These are phyloP conservation scores for Metellina segmentata DNA, from an alignment of 2,888 invertebrate genomes.

Conservation along the genomic window DNA sequence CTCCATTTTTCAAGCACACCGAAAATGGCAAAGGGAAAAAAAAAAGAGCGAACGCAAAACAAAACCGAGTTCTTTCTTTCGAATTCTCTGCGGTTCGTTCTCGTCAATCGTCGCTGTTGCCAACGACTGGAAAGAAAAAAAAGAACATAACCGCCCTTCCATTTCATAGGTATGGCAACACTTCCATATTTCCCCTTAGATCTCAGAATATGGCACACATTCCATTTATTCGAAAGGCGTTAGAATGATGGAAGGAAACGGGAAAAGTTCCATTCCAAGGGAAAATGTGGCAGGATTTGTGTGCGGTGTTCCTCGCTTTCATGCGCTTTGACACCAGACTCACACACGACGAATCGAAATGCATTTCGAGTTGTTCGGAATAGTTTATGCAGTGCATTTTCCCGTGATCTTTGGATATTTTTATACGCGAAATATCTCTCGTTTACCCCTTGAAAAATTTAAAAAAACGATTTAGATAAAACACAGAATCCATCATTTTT, in stretches of 20 bases:
- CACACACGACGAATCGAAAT: background rate
- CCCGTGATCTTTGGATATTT: background rate
- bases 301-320: slow-evolving; percentile 1
- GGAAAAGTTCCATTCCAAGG: slow-evolving; percentile 8
- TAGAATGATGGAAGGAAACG: background rate
- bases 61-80: background rate
- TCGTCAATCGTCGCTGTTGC: slow-evolving; percentile 48
- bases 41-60: background rate
- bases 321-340: slow-evolving; percentile 21
- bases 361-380: background rate
- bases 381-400: background rate
- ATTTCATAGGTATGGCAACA: slow-evolving; percentile 40
- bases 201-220: slow-evolving; percentile 6
- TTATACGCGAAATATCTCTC: background rate
- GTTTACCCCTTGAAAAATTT: background rate
- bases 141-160: background rate
- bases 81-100: slow-evolving; percentile 14
- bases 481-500: background rate
- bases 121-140: background rate
- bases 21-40: background rate
- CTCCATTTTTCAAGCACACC: background rate
- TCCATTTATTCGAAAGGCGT: slow-evolving; percentile 32
- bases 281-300: background rate
- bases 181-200: slow-evolving; percentile 28
- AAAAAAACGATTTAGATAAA: background rate